Evolutionary conservation across 1,140 invertebrate species (phyloP), one percentile per base, ranked within the genome.

Genomic region (Saccostrea glomerata): DNA sequence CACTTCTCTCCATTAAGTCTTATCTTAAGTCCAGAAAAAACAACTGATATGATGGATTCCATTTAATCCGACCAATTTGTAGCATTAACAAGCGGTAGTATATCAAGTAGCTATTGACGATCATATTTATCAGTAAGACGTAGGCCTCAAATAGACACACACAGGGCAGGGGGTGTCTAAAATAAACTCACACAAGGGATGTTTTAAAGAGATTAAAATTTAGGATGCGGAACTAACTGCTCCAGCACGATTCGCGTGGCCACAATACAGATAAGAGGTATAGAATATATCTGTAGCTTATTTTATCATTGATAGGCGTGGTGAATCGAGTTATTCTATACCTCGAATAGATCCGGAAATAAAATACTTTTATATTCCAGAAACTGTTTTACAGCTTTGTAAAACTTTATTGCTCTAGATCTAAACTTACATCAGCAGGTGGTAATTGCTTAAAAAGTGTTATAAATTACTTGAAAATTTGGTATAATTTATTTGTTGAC

Each of bases 161-260:
- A 6, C 47, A 6, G 47, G 47, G 66, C 20, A 73, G n/a, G 25
- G 3, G 11, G 12, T 73, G 66, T 13, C 13, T 73, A 12, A 73
- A 30, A 73, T 73, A 73, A 15, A 30, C 70, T 0, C 23, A n/a
- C 60, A 11, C 23, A 25, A 4, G 23, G 25, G 15, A 73, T 73
- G 25, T 73, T 73, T 73, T 73, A 23, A 73, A 30, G 36, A 73
- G 70, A 73, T 73, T 73, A 73, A 73, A 73, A 36, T 73, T 73
- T 36, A 73, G 30, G 70, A 73, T 73, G 25, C 70, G 25, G 70
- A 73, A 73, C 70, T 30, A 73, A 66, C 25, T 30, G 2, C 30
- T 36, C 12, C 23, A 13, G 12, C 70, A 25, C 23, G 23, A 36
- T 36, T 25, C 70, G 70, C 23, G 70, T 73, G 11, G 70, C 70